Evolutionary conservation across 1,140 invertebrate genomes (phyloP).

Genomic region (Zaprionus tsacasi): DNA sequence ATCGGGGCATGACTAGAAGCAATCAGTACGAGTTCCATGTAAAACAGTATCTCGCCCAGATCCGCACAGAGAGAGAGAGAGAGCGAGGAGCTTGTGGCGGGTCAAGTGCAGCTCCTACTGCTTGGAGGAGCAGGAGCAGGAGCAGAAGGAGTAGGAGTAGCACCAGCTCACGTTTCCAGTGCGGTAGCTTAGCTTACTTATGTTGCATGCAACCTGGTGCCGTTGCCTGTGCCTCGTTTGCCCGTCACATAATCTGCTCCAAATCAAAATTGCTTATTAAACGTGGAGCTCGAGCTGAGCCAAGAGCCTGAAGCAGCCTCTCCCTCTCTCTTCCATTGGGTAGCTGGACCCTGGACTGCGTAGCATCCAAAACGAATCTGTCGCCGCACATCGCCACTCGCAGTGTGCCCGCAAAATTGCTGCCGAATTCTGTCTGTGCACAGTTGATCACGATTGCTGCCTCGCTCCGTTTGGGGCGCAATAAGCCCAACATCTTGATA

Average conservation of each 20-base stretch:
- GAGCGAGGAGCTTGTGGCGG: constrained; percentile 67
- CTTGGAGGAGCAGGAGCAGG: too few species aligned
- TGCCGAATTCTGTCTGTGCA: constrained; percentile 61
- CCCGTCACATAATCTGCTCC: constrained; percentile 80
- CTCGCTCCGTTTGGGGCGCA: constrained; percentile 24
- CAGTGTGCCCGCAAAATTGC: constrained; percentile 52
- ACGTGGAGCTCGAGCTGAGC: constrained; percentile 52
- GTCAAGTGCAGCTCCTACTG: constrained; percentile 66
- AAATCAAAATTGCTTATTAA: constrained; percentile 83
- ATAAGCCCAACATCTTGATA: constrained; percentile 68
- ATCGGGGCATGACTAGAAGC: constrained; percentile 83
- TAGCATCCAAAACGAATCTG: constrained; percentile 76
- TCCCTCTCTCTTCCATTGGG: too few species aligned
- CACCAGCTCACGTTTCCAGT: constrained; percentile 34
- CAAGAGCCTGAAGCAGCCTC: constrained; percentile 13
- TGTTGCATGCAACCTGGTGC: constrained; percentile 70
- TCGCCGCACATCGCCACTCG: constrained; percentile 55
- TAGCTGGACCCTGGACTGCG: constrained; percentile 35
- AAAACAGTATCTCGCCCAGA: constrained; percentile 74
- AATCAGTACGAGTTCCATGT: constrained; percentile 84
- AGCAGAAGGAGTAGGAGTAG: background rate
- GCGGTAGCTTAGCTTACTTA: constrained; percentile 56
- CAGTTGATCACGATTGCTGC: constrained; percentile 74
- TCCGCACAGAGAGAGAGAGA: constrained; percentile 29
- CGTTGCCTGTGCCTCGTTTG: constrained; percentile 50